Evolutionary conservation across 2,113 vertebrate species (phyloP).

Genomic region (Sylvietta virens): DNA sequence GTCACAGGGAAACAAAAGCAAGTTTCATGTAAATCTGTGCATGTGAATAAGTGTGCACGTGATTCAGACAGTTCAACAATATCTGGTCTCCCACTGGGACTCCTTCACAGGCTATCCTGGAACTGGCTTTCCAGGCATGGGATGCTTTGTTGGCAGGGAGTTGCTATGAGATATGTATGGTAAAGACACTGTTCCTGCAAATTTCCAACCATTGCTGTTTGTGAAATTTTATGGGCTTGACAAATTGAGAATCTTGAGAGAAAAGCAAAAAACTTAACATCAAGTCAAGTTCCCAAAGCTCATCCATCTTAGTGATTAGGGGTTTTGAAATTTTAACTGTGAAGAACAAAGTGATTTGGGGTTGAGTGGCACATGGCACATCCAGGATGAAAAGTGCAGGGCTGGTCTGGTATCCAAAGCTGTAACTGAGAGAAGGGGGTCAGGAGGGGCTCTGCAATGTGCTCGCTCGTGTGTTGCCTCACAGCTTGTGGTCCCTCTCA

Average conservation of each 20-base stretch:
- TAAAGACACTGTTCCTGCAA: not conserved
- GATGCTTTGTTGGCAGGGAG: not conserved
- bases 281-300: not conserved
- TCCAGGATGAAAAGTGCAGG: not conserved
- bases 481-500: not conserved
- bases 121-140: not conserved
- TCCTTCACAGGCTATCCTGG: not conserved
- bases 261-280: not conserved
- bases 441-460: not conserved
- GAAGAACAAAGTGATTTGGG: conserved; percentile 23
- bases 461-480: accelerated
- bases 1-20: conserved; percentile 33
- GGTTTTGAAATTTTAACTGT: not conserved
- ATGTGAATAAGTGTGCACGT: not conserved
- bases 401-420: not conserved
- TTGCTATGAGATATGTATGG: not conserved
- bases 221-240: not conserved
- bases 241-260: not conserved
- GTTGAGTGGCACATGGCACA: not conserved
- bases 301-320: conserved; percentile 30
- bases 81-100: conserved; percentile 3
- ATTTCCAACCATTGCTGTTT: not conserved
- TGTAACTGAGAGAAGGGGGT: not conserved
- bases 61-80: not conserved
- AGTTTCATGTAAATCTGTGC: conserved; percentile 9